Evolutionary conservation across 2,113 vertebrate genomes (phyloP).

Genomic region (Cynopterus brachyotis): DNA sequence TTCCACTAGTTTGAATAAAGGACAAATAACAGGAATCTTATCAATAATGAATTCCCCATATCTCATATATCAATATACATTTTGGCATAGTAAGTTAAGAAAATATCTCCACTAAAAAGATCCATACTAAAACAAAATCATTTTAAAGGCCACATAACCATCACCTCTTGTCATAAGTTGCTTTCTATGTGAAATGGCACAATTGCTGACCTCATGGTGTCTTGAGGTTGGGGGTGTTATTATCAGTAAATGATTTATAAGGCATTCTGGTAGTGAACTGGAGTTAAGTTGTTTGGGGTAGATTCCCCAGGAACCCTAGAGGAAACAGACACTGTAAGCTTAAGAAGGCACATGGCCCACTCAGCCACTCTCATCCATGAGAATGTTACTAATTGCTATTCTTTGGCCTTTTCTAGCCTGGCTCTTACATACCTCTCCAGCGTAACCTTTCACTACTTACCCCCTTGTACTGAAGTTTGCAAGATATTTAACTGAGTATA

Average conservation of each 20-base stretch:
- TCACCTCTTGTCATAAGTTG: neutral
- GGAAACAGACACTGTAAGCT: neutral
- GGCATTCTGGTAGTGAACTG: neutral
- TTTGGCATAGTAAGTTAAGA: neutral
- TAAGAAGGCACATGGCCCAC: neutral
- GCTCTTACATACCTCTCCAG: neutral
- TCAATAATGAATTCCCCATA: neutral
- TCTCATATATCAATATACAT: neutral
- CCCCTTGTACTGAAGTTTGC: neutral
- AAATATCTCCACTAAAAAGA: slow-evolving; percentile 32
- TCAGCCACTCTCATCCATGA: neutral
- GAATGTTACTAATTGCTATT: neutral
- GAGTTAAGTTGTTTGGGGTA: neutral
- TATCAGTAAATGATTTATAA: neutral
- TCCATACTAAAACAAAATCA: neutral
- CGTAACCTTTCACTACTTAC: neutral
- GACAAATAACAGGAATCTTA: neutral
- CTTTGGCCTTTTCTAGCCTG: neutral
- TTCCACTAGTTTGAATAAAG: slow-evolving; percentile 16
- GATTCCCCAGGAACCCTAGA: neutral
- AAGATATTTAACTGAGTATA: neutral
- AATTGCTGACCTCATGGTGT: neutral
- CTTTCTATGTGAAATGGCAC: neutral
- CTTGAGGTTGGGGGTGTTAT: neutral
- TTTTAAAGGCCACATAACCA: neutral